Evolutionary conservation across 2,113 vertebrate species (phyloP).

Genomic region (Charina bottae): DNA sequence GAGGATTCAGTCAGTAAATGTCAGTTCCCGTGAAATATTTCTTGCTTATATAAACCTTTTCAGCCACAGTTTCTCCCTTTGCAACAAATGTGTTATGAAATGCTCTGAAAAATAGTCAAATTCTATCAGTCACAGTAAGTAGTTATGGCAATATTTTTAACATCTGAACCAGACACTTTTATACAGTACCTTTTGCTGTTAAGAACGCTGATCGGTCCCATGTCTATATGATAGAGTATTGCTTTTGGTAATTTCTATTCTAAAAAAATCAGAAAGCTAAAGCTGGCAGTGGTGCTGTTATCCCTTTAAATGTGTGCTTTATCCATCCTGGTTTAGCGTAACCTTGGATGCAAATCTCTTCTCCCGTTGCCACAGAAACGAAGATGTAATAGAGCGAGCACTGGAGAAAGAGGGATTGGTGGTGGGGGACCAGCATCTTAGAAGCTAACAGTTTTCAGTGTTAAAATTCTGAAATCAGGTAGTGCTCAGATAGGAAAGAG

Average conservation of each 20-base stretch:
- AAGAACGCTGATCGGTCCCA: too few relatives aligned
- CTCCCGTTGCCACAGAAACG: constrained; percentile 33
- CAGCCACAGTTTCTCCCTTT: background rate
- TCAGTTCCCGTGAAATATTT: background rate
- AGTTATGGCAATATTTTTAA: background rate
- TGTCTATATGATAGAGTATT: too few relatives aligned
- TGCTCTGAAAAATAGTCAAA: background rate
- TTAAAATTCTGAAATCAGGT: background rate
- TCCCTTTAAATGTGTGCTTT: constrained; percentile 11
- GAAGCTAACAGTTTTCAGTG: background rate
- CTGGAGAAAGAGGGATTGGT: background rate
- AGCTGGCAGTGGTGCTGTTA: background rate
- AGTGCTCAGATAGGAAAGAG: background rate
- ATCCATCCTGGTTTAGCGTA: constrained; percentile 25
- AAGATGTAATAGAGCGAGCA: background rate
- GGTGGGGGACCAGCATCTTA: constrained; percentile 4
- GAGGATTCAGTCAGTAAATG: background rate
- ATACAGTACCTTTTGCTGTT: too few relatives aligned
- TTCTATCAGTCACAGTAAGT: background rate
- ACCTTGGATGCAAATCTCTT: constrained; percentile 41
- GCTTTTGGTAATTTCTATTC: too few relatives aligned
- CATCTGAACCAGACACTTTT: too few relatives aligned
- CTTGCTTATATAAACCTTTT: background rate
- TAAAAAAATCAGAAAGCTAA: too few relatives aligned
- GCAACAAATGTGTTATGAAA: background rate